Evolutionary conservation across 2,797 vertebrate species (phyloP), one percentile per base, ranked within the genome.

Genomic region (Myotis vivesi): DNA sequence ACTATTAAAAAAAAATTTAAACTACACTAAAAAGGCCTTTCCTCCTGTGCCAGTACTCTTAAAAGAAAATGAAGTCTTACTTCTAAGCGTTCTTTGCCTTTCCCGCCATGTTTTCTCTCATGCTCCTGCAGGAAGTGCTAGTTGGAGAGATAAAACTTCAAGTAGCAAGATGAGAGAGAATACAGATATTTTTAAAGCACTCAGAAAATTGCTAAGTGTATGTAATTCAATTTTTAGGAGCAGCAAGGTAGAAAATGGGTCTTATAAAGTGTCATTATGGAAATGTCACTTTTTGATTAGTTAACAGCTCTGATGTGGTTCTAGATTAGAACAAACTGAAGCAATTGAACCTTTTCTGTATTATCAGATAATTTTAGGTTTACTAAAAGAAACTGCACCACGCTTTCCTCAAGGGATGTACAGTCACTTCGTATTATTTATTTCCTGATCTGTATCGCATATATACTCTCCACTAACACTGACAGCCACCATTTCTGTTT

Each of bases 191-290:
- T 96, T 87, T 87, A 88, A 88, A 89, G 66, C 76, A 96, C 86
- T 94, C 89, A 92, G 81, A 59, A 97, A 97, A 96, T 94, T 96
- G 83, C 49, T 94, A 95, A 94, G 92, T 95, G 55, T 95, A 69
- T 92, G 71, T 94, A 96, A 96, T 96, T 94, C 92, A 92, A 97
- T 92, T 91, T 91, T 94, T 87, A 92, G 96, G n/a, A 95, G 30
- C 17, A 87, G 64, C 30, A 95, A 96, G 69, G 75, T 92, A 87
- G 86, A 96, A 97, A 96, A 96, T 94, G 82, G 68, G 57, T 88
- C 75, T 94, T 87, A 87, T 87, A 76, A 91, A 94, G 59, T 94
- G 15, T 94, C 92, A 94, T 97, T 96, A 94, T 73, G 82, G 86
- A 92, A 96, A 96, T 85, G 73, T 59, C 93, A 53, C 28, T 25